Percentiles rank a stretch among this genome's conserved stretches.
phyloP scores from a whole-genome alignment of 2,113 vertebrate species.

The Oryzias melastigma region DNA sequence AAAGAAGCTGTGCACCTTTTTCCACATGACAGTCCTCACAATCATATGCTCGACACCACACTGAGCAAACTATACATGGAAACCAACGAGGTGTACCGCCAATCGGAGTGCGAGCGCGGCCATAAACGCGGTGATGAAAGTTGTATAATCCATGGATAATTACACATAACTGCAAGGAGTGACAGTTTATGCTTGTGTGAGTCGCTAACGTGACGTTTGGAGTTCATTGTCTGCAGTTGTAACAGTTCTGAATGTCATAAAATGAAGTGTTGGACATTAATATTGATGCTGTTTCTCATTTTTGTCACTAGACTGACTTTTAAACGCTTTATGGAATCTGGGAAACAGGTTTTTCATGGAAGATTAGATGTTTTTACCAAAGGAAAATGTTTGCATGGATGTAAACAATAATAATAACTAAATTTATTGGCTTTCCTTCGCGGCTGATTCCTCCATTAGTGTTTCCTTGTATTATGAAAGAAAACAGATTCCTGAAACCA shows the following conservation, averaged over 20 bases:
- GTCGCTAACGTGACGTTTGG: conserved; percentile 4
- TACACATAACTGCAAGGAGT: conserved; percentile 20
- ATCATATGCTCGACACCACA: conserved; percentile 5
- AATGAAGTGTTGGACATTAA: too few species aligned
- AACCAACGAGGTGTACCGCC: conserved; percentile 23
- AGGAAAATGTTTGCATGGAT: background rate
- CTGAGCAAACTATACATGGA: background rate
- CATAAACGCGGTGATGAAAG: conserved; percentile 17
- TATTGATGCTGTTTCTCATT: too few species aligned
- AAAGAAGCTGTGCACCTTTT: background rate
- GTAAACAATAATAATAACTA: background rate
- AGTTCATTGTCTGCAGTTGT: background rate
- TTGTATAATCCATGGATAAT: conserved; percentile 17
- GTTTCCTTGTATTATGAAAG: background rate
- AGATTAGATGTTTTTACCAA: background rate
- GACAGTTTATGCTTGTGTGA: background rate
- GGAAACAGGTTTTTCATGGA: too few species aligned
- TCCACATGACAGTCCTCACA: background rate
- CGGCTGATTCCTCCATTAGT: conserved; percentile 1
- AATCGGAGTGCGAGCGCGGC: background rate
- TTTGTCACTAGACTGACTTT: too few species aligned
- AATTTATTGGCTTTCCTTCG: background rate
- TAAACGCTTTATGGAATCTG: too few species aligned
- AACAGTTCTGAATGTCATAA: background rate
- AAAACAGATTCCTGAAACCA: conserved; percentile 20